Conservation (phyloP, 1,140 invertebrate species). For the Penaeus chinensis region DNA sequence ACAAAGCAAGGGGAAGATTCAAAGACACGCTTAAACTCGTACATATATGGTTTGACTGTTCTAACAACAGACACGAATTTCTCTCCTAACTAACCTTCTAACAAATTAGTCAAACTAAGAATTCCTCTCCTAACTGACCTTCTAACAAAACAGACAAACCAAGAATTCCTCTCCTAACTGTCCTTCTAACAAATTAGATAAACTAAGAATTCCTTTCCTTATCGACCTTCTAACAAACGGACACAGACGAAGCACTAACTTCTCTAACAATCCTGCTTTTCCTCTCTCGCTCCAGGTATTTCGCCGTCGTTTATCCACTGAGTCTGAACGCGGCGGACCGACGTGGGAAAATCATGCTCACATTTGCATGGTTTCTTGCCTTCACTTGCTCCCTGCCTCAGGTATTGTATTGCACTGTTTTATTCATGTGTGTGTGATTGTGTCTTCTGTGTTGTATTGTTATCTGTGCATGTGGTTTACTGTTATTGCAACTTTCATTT, state of each 20-base stretch:
- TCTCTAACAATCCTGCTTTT: conserved; percentile 60
- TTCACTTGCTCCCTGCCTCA: conserved; percentile 85
- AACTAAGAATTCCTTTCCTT: too few species aligned
- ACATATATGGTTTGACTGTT: too few species aligned
- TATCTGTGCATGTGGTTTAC: neutral
- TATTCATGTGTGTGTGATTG: neutral
- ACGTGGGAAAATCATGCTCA: conserved; percentile 80
- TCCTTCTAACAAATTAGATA: too few species aligned
- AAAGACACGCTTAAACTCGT: neutral
- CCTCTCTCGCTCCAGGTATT: conserved; percentile 76
- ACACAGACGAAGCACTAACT: too few species aligned
- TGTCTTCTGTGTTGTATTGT: neutral
- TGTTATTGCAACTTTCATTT: too few species aligned
- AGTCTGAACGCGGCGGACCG: conserved; percentile 77
- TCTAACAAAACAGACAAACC: too few species aligned
- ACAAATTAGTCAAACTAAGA: too few species aligned
- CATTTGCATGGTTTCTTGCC: conserved; percentile 81
- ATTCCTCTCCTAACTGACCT: too few species aligned
- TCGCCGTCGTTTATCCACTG: conserved; percentile 84
- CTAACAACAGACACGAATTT: too few species aligned
- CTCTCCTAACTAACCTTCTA: too few species aligned
- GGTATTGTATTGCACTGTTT: conserved; percentile 70
- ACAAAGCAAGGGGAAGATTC: neutral
- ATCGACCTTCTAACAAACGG: too few species aligned
- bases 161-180: too few species aligned